phyloP scores from a whole-genome alignment of 2,888 invertebrate species.

The Thera britannica region DNA sequence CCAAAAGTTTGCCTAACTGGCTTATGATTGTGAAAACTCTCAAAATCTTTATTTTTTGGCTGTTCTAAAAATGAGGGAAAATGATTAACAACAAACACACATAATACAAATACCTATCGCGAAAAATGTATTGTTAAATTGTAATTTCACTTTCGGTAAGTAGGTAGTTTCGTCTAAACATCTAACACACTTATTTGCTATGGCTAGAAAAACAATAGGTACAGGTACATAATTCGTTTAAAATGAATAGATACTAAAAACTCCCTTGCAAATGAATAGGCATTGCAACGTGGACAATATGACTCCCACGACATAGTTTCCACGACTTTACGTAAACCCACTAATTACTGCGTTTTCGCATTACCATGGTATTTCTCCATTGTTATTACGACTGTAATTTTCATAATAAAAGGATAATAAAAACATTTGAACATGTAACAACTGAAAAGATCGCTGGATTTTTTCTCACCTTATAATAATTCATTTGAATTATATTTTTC shows the following conservation, averaged over 20 bases:
- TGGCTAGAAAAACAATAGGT: background rate
- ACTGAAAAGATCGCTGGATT: background rate
- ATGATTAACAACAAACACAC: too few relatives aligned
- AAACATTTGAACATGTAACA: conserved; percentile 2
- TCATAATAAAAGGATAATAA: conserved; percentile 38
- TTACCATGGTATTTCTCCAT: conserved; percentile 69
- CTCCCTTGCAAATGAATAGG: conserved; percentile 31
- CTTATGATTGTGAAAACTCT: too few relatives aligned
- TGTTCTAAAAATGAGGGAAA: too few relatives aligned
- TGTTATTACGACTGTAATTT: conserved; percentile 42
- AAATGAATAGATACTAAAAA: conserved; percentile 5
- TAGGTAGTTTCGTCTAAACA: background rate
- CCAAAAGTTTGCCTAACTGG: too few relatives aligned
- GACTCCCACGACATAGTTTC: conserved; percentile 79
- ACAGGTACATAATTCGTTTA: background rate
- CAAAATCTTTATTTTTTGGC: too few relatives aligned
- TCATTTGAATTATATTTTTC: too few relatives aligned
- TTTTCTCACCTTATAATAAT: background rate
- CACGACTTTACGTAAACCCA: conserved; percentile 77
- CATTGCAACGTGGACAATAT: conserved; percentile 61
- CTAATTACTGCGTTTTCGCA: conserved; percentile 72
- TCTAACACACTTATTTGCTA: background rate
- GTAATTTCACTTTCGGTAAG: background rate
- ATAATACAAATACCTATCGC: too few relatives aligned
- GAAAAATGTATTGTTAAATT: background rate